Evolutionary conservation across 2,113 vertebrate species (phyloP).

Genomic region (Opisthocomus hoazin): DNA sequence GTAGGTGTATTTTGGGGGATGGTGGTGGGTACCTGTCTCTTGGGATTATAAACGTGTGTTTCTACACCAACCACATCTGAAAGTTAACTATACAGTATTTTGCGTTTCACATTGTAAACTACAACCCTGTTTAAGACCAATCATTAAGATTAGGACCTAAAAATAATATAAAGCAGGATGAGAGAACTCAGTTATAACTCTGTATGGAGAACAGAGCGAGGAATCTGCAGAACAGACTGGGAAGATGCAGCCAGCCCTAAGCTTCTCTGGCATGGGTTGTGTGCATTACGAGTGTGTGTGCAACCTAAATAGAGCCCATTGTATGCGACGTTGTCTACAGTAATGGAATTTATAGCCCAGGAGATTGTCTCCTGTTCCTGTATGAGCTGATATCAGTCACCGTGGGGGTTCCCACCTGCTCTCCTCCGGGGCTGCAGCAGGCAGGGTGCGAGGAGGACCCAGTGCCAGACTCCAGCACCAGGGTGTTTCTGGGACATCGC

Average conservation of each 20-base stretch:
- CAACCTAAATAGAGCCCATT: accelerated
- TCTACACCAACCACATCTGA: neutral
- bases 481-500: neutral
- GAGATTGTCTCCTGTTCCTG: neutral
- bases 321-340: accelerated
- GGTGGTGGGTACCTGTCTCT: neutral
- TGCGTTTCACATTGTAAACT: neutral
- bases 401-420: accelerated
- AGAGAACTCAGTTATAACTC: neutral
- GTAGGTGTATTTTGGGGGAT: neutral
- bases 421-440: no score
- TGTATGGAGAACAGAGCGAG: accelerated
- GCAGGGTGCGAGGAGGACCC: accelerated
- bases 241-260: neutral
- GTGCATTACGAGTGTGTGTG: accelerated
- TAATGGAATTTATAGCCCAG: neutral
- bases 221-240: neutral
- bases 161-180: neutral
- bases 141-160: neutral
- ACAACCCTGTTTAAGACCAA: neutral
- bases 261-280: accelerated
- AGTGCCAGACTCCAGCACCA: neutral
- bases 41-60: neutral
- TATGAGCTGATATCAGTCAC: neutral
- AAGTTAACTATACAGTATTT: neutral